Percentiles rank a stretch among this genome's conserved stretches.
Conservation (phyloP, 1,140 invertebrate species). For the Monochamus saltuarius region DNA sequence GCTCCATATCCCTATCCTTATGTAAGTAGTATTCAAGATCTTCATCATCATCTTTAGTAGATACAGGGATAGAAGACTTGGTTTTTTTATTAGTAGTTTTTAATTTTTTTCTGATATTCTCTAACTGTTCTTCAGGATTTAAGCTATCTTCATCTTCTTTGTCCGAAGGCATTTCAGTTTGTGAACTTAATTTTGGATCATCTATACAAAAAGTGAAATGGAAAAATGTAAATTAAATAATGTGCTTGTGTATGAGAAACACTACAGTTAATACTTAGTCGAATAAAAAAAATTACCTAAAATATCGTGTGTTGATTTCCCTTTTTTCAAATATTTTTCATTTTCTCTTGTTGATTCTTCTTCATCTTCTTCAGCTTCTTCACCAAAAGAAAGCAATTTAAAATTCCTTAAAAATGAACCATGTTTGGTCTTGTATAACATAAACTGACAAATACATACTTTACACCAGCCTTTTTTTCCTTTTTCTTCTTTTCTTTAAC, state of each 20-base stretch:
- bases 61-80: conserved; percentile 4
- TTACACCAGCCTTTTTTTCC: conserved; percentile 47
- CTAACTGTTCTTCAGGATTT: conserved; percentile 57
- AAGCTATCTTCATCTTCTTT: conserved; percentile 48
- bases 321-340: conserved; percentile 67
- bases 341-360: conserved; percentile 73
- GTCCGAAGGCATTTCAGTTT: conserved; percentile 55
- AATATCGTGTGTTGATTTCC: conserved; percentile 94
- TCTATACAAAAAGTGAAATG: conserved; percentile 44
- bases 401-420: conserved; percentile 74
- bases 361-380: conserved; percentile 97
- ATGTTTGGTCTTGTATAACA: neutral
- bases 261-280: conserved; percentile 4
- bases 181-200: conserved; percentile 85
- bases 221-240: too few species aligned
- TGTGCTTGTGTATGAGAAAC: neutral
- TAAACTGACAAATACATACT: conserved; percentile 29
- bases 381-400: conserved; percentile 93
- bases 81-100: conserved; percentile 42
- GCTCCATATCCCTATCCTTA: conserved; percentile 66
- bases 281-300: conserved; percentile 51
- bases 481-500: conserved; percentile 45
- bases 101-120: conserved; percentile 57
- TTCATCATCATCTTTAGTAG: conserved; percentile 45
- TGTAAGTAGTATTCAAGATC: conserved; percentile 53